Evolutionary conservation across 2,113 vertebrate species (phyloP), one percentile per base, ranked within the genome.

Genomic region (Serinus canaria): DNA sequence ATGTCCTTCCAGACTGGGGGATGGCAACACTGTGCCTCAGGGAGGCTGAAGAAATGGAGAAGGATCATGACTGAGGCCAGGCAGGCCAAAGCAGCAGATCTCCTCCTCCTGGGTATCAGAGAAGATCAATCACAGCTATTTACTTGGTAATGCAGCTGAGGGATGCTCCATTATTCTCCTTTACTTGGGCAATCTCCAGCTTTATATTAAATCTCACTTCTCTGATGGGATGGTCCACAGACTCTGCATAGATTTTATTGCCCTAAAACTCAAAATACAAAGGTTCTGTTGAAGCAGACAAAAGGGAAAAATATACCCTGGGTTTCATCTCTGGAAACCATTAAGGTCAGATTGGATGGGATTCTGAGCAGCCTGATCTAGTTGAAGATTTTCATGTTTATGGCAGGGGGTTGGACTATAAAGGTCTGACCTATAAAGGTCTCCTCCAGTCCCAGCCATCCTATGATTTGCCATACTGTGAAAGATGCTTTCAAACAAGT

Each of bases 21-120:
- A 87, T 0, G 0, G 11, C 1, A 2, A 41, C 4, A 8, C 39
- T 80, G 8, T 35, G 4, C 21, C 27, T 13, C 11, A 43, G 20
- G 18, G n/a, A 73, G 44, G 59, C 18, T 62, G 73, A 2, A 20
- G 73, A 35, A 87, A 49, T 31, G 7, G 28, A 62, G 33, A 72
- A 24, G 30, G 39, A 46, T 30, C 3, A 6, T 10, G 46, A 85
- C 31, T 53, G 21, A 25, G 10, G 23, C 16, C 18, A 56, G 53
- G 68, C 35, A 89, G 74, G 21, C 31, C 19, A 8, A 7, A 75
- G 33, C 33, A 60, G 43, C 33, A 46, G 37, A 53, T 30, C 14
- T 63, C 31, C 44, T 80, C 15, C 39, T 83, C 56, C 68, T 50
- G 35, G n/a, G 16, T 60, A 74, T 22, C 2, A 3, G 24, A 59